Evolutionary conservation across 2,888 invertebrate genomes (phyloP), one percentile per base, ranked within the genome.

Genomic region (Ischnura elegans): DNA sequence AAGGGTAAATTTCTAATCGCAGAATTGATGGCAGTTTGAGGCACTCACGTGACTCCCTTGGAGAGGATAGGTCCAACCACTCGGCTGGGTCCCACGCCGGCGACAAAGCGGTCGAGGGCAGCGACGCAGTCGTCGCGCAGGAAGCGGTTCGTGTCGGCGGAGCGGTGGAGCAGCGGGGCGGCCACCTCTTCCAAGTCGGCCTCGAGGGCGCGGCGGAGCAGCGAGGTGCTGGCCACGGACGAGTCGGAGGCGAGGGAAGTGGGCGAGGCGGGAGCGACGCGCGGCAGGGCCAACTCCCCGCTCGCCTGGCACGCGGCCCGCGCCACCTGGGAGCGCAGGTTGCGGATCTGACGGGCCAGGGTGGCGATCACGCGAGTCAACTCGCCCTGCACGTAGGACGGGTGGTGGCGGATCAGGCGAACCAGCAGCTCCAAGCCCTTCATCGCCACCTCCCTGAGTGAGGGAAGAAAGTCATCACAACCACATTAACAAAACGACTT

Each of bases 71-170:
- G 97, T 46, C 96, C 96, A 2, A 97, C 97, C 0, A 97, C 97
- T 94, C 98, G 97, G 10, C 97, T 96, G 10, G 98, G 97, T 47
- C 97, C 97, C 36, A 98, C 97, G 94, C 98, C 97, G 94, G 98
- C 97, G 94, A 98, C 97, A 97, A 99, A 98, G 25, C 97, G 97
- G 95, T 98, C 98, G 85, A 99, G 96, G 0, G 99, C 98, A 19
- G 97, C 97, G 94, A 98, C 97, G 4, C 99, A 98, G 96, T 99
- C 99, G 61, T 98, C 98, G 43, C 99, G 97, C 93, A 99, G 97
- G 95, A 99, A 99, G 95, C 98, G 97, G 96, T 99, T 99, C 13
- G 99, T 99, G 95, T 99, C 99, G 0, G 99, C 99, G 93, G 98
- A 98, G 94, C 99, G 97, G 95, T 98, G 98, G 51, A 99, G 96